These are phyloP conservation scores for Leptinotarsa lineolata DNA, from an alignment of 1,140 invertebrate species.

Conservation along the genomic window DNA sequence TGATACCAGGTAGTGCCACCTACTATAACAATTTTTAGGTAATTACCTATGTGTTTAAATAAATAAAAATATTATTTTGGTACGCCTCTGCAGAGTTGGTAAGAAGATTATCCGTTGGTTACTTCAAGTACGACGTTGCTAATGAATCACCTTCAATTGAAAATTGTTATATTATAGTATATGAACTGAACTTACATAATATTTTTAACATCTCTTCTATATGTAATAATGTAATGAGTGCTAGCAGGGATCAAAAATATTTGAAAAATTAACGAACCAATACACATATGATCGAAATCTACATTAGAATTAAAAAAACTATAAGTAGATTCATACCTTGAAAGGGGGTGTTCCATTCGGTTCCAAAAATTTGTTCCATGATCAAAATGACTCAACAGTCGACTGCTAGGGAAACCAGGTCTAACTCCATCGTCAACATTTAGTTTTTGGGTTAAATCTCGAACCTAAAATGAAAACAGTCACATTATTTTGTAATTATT, in stretches of 20 bases:
- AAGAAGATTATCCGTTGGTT: too few relatives aligned
- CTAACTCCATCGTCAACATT: slow-evolving; percentile 76
- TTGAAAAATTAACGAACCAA: neutral
- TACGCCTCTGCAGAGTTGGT: too few relatives aligned
- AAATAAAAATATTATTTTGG: too few relatives aligned
- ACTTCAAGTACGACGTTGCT: too few relatives aligned
- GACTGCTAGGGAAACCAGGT: slow-evolving; percentile 63
- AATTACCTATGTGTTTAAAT: too few relatives aligned
- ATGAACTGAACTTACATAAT: slow-evolving; percentile 47
- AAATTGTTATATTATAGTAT: slow-evolving; percentile 17
- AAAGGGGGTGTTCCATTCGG: slow-evolving; percentile 45
- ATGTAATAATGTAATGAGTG: slow-evolving; percentile 47
- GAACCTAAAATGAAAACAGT: slow-evolving; percentile 62
- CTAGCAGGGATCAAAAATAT: slow-evolving; percentile 42
- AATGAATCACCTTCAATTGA: too few relatives aligned
- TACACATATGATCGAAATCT: too few relatives aligned
- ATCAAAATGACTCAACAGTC: slow-evolving; percentile 57
- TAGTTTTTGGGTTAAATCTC: slow-evolving; percentile 79
- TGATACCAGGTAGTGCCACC: too few relatives aligned
- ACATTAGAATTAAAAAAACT: too few relatives aligned
- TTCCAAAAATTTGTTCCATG: slow-evolving; percentile 54
- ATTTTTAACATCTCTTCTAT: slow-evolving; percentile 47
- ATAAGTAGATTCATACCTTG: slow-evolving; percentile 40
- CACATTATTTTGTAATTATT: neutral
- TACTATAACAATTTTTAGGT: too few relatives aligned